Evolutionary conservation across 2,113 vertebrate genomes (phyloP).

Genomic region (mouse (Mus musculus)): DNA sequence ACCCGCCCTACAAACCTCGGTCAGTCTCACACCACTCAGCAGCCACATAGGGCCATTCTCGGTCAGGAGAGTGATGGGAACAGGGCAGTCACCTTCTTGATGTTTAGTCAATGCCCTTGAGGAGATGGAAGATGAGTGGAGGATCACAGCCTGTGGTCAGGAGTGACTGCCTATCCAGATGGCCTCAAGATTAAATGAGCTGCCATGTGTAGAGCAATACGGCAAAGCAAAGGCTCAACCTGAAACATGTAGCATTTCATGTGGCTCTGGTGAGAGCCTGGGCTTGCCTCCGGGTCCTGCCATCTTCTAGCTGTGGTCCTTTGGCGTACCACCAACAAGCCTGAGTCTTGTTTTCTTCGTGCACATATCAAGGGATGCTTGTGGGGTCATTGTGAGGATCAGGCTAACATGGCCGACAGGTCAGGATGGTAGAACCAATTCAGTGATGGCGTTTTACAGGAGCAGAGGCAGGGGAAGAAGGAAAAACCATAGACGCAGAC

Average conservation of each 20-base stretch:
- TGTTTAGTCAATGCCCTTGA: neutral
- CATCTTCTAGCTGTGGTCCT: neutral
- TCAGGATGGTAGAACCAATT: fast-evolving
- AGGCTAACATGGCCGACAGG: neutral
- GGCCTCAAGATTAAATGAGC: neutral
- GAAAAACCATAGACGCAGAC: neutral
- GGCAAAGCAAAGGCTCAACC: neutral
- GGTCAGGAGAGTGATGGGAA: neutral
- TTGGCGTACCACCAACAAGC: neutral
- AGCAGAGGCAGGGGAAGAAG: neutral
- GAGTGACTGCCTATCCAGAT: neutral
- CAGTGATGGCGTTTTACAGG: fast-evolving
- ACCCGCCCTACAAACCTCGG: neutral
- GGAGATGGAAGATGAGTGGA: neutral
- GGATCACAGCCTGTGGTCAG: fast-evolving
- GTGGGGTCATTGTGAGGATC: neutral
- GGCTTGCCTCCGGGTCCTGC: neutral
- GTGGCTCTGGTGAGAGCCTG: neutral
- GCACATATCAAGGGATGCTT: neutral
- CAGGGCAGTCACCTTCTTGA: neutral
- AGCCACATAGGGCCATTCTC: fast-evolving
- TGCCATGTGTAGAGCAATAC: neutral
- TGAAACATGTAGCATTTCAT: fast-evolving
- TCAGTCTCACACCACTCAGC: neutral
- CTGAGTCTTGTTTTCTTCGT: neutral